phyloP scores from a whole-genome alignment of 2,888 invertebrate species.

The Tortricodes alternella region DNA sequence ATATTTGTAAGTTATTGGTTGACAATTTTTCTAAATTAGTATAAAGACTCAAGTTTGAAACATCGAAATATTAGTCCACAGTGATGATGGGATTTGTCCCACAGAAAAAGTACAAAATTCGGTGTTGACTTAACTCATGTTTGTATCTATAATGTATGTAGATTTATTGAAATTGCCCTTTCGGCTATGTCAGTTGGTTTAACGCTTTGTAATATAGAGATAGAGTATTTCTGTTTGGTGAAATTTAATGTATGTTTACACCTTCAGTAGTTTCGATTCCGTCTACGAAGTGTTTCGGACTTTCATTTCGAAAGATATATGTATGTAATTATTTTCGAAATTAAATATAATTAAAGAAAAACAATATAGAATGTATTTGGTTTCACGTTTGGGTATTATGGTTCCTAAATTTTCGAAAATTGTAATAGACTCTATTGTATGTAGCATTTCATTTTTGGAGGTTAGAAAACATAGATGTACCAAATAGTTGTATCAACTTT shows the following conservation, averaged over 20 bases:
- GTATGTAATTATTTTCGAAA: slow-evolving; percentile 80
- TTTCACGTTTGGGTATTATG: slow-evolving; percentile 83
- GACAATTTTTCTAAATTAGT: slow-evolving; percentile 79
- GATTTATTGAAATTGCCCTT: slow-evolving; percentile 72
- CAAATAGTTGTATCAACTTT: slow-evolving; percentile 82
- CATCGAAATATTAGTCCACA: slow-evolving; percentile 82
- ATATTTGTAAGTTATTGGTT: slow-evolving; percentile 75
- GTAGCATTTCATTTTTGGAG: slow-evolving; percentile 79
- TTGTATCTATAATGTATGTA: slow-evolving; percentile 73
- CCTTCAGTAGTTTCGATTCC: slow-evolving; percentile 76
- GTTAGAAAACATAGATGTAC: slow-evolving; percentile 78
- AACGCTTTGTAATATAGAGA: slow-evolving; percentile 67
- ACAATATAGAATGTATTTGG: slow-evolving; percentile 71
- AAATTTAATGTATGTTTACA: slow-evolving; percentile 62
- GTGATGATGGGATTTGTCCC: slow-evolving; percentile 76
- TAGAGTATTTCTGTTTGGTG: slow-evolving; percentile 73
- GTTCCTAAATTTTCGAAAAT: slow-evolving; percentile 83
- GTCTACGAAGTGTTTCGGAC: slow-evolving; percentile 77
- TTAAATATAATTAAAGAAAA: slow-evolving; percentile 71
- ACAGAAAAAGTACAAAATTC: slow-evolving; percentile 81
- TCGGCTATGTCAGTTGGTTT: slow-evolving; percentile 69
- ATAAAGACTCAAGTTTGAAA: slow-evolving; percentile 75
- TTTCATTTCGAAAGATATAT: slow-evolving; percentile 68
- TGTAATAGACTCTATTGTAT: slow-evolving; percentile 82
- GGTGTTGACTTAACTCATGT: slow-evolving; percentile 78